A percentile compares a stretch with the other conserved stretches of the same genome.
Conservation (phyloP, 1,140 invertebrate species). For the Druon quercuslanigerum region DNA sequence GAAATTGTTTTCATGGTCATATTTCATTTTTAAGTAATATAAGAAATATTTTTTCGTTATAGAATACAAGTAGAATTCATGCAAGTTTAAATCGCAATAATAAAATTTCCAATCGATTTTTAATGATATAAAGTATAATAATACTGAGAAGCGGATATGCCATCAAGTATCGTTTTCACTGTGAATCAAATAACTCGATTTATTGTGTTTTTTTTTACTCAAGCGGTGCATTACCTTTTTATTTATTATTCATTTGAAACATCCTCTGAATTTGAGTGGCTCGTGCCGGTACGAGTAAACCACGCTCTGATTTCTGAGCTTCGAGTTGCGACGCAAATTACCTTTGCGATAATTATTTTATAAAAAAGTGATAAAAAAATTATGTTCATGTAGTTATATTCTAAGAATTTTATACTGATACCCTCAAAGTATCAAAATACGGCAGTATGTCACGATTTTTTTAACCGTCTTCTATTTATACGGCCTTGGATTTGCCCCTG, state of each 20-base stretch:
- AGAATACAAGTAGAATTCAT: too few species aligned
- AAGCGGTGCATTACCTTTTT: slow-evolving; percentile 19
- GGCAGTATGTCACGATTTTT: neutral
- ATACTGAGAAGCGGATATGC: neutral
- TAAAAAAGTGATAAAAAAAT: too few species aligned
- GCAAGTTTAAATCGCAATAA: neutral
- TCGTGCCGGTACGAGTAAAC: slow-evolving; percentile 11
- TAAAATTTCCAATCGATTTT: neutral
- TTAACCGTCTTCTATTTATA: slow-evolving; percentile 1
- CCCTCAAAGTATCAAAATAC: too few species aligned
- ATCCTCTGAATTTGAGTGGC: slow-evolving; percentile 27
- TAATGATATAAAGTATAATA: neutral
- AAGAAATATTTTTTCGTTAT: too few species aligned
- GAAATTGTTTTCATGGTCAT: too few species aligned
- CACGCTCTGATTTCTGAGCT: slow-evolving; percentile 7
- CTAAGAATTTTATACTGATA: too few species aligned
- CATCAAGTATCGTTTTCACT: neutral
- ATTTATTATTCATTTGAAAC: slow-evolving; percentile 34
- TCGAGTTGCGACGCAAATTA: slow-evolving; percentile 2
- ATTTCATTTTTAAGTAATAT: too few species aligned
- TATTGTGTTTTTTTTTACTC: slow-evolving; percentile 4
- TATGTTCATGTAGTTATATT: too few species aligned
- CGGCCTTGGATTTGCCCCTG: neutral
- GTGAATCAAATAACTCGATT: neutral
- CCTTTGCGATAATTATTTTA: neutral